Base-by-base conservation (phyloP, 2,113 vertebrate species). In the Agelaius phoeniceus region DNA sequence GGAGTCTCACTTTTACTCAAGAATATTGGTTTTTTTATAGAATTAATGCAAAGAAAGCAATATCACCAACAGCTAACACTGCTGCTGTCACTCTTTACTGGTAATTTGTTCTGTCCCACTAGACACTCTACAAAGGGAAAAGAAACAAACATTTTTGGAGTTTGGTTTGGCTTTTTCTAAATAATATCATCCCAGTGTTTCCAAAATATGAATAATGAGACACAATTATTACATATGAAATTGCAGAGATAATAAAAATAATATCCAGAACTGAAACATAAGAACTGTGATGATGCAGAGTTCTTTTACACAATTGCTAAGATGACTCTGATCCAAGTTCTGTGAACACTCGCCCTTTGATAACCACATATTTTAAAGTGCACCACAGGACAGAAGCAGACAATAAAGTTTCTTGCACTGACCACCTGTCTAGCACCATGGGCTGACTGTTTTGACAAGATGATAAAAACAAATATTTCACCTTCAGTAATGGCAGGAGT, bases 151-250 rank as follows among this genome's bases (percentile, higher is more conserved):
- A 0, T 14, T 46, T 46, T 46, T 15, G 24, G 16, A 11, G 4
- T 10, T 16, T 33, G 13, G 5, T 10, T 16, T 33, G 35, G 1
- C 7, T n/a, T 62, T 52, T 27, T 11, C 20, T 24, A 21, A 80
- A 62, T 7, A 54, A 6, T 12, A 31, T 11, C 2, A 3, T 41
- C 44, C 46, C 46, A 17, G 0, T 15, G 8, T 81, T 89, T 44
- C 28, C 46, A 66, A 65, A 46, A 49, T 0, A 0, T 21, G 9
- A 77, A 27, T 30, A 57, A 49, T 4, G 3, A 87, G 15, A 30
- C 9, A 43, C 12, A 7, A 4, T 43, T 62, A 27, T 4, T 61
- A 48, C 10, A 49, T 1, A 7, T 23, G n/a, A 79, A 95, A 80
- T 11, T 49, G n/a, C 54, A 83, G 22, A 68, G 27, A 52, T 39